A percentile compares a stretch with the other conserved stretches of the same genome.
phyloP scores from a whole-genome alignment of 2,113 vertebrate species.

The Melanerpes formicivorus region DNA sequence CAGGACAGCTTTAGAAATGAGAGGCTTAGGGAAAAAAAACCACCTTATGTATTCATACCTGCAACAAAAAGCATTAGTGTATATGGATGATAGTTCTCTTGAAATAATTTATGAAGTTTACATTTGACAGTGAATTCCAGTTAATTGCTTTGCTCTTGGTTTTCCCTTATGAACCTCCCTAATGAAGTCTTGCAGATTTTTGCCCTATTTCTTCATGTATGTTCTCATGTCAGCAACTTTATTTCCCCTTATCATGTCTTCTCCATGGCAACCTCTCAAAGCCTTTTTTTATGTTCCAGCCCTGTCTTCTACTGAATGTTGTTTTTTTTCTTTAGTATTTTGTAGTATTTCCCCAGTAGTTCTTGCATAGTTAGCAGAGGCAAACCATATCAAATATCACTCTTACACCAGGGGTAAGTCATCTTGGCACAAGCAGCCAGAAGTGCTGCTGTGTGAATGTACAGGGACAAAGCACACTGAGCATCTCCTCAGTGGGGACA shows the following conservation, averaged over 20 bases:
- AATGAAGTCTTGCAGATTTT: background rate
- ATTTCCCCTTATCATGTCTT: background rate
- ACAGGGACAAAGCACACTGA: background rate
- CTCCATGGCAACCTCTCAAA: background rate
- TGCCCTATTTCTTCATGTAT: background rate
- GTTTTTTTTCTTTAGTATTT: background rate
- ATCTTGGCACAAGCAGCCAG: background rate
- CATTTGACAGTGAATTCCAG: slow-evolving; percentile 1
- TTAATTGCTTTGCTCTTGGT: slow-evolving; percentile 24
- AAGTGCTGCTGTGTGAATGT: background rate
- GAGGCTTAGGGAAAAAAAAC: background rate
- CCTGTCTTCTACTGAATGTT: background rate
- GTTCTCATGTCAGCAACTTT: background rate
- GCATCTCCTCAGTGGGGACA: background rate
- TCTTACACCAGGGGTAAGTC: background rate
- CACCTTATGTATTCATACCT: background rate
- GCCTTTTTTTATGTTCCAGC: background rate
- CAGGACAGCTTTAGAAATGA: slow-evolving; percentile 43
- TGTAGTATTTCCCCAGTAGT: background rate
- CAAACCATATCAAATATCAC: background rate
- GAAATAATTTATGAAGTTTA: slow-evolving; percentile 49
- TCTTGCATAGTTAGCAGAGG: background rate
- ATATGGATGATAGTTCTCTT: slow-evolving; percentile 30
- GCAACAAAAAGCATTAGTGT: slow-evolving; percentile 33
- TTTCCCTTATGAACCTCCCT: background rate